phyloP scores from a whole-genome alignment of 2,113 vertebrate species.

The Thunnus thynnus region DNA sequence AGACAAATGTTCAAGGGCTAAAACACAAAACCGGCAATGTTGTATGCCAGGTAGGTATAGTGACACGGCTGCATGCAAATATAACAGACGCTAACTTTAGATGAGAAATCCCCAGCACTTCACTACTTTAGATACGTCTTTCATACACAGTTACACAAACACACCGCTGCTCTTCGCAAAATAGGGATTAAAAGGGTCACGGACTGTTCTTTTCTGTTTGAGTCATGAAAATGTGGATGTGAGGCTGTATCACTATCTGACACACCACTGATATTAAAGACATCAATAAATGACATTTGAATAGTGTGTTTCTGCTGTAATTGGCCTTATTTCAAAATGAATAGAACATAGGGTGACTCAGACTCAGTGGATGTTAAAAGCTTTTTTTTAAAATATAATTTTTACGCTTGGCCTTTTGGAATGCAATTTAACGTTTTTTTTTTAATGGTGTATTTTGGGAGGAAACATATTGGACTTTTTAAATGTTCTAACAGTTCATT shows the following conservation, averaged over 20 bases:
- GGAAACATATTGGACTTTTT: not conserved
- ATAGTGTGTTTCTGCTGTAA: slow-evolving; percentile 43
- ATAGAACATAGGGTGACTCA: slow-evolving; percentile 44
- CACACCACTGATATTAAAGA: slow-evolving; percentile 34
- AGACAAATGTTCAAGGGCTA: slow-evolving; percentile 58
- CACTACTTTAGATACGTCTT: not conserved
- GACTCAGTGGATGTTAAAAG: slow-evolving; percentile 29
- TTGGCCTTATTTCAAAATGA: slow-evolving; percentile 51
- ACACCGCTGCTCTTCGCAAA: not conserved
- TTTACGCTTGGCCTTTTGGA: slow-evolving; percentile 14
- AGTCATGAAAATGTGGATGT: slow-evolving; percentile 16
- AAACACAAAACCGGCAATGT: slow-evolving; percentile 47
- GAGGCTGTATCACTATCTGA: slow-evolving; percentile 15
- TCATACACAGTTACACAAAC: not conserved
- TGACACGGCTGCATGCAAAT: not conserved
- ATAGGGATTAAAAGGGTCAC: not conserved
- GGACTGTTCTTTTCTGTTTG: not conserved
- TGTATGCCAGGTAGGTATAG: slow-evolving; percentile 74
- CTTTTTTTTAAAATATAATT: slow-evolving; percentile 8
- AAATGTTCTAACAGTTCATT: not conserved
- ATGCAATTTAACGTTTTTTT: not conserved
- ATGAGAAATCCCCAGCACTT: not conserved
- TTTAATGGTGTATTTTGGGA: not conserved
- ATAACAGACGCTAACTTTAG: not conserved
- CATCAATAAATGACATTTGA: slow-evolving; percentile 46